phyloP scores from a whole-genome alignment of 2,797 vertebrate genomes.

The Cynopterus sphinx region DNA sequence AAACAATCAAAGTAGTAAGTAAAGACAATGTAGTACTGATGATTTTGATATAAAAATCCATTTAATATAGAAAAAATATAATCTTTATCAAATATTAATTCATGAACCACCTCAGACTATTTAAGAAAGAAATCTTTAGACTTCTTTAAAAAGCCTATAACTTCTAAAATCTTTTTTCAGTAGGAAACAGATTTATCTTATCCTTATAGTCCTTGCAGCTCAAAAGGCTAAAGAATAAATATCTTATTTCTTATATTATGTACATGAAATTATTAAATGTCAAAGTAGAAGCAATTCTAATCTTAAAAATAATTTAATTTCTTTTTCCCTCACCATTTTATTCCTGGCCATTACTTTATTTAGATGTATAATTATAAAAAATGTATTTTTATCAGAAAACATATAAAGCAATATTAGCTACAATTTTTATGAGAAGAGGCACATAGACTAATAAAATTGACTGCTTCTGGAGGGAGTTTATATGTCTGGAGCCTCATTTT shows the following conservation, averaged over 20 bases:
- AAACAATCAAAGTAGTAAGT: slow-evolving; percentile 70
- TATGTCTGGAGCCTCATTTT: background rate
- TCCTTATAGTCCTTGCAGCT: slow-evolving; percentile 78
- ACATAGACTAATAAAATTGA: background rate
- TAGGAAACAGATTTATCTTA: slow-evolving; percentile 69
- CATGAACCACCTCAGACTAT: slow-evolving; percentile 68
- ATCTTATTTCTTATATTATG: slow-evolving; percentile 66
- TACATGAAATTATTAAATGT: slow-evolving; percentile 67
- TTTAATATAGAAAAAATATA: slow-evolving; percentile 77
- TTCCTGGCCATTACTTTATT: background rate
- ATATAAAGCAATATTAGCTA: background rate
- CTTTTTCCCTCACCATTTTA: slow-evolving; percentile 31
- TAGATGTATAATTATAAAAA: background rate
- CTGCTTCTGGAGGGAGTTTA: background rate
- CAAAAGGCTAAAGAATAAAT: slow-evolving; percentile 78
- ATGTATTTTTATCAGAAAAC: background rate
- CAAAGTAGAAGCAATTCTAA: slow-evolving; percentile 56
- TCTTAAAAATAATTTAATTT: slow-evolving; percentile 61
- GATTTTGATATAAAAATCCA: slow-evolving; percentile 75
- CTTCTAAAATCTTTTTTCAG: slow-evolving; percentile 70
- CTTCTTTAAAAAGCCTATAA: slow-evolving; percentile 76
- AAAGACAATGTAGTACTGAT: slow-evolving; percentile 55
- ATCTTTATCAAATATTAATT: slow-evolving; percentile 80
- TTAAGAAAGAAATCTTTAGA: slow-evolving; percentile 78
- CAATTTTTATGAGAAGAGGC: background rate